These are phyloP conservation scores for Brachyptera putata DNA, from an alignment of 2,888 invertebrate genomes.

Conservation along the genomic window DNA sequence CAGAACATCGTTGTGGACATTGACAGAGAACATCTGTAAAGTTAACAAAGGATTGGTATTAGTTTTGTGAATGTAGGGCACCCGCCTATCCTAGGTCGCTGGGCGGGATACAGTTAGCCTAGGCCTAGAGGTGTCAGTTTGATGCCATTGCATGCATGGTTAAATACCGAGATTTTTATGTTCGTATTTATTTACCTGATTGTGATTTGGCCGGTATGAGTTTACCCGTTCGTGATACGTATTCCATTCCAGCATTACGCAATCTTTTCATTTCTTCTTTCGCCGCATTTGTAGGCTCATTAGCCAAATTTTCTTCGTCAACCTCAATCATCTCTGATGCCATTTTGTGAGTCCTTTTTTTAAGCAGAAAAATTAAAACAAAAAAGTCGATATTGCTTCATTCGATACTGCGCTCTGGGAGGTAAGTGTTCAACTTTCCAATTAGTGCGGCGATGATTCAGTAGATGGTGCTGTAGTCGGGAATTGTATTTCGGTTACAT, in stretches of 20 bases:
- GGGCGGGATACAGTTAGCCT: neutral
- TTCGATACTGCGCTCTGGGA: no score
- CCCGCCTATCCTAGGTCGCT: neutral
- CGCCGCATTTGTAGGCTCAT: constrained; percentile 44
- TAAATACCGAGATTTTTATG: neutral
- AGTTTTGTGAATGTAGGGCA: neutral
- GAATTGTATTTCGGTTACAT: no score
- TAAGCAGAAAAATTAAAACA: no score
- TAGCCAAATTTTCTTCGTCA: constrained; percentile 37
- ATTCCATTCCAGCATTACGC: constrained; percentile 46
- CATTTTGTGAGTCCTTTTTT: no score
- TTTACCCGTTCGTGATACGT: constrained; percentile 49
- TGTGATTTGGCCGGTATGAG: constrained; percentile 49
- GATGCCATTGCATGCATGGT: constrained; percentile 10
- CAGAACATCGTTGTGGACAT: constrained; percentile 53
- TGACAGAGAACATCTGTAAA: constrained; percentile 50
- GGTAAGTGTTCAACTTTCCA: no score
- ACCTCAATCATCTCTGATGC: constrained; percentile 46
- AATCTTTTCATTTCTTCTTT: constrained; percentile 48
- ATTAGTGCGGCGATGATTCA: no score
- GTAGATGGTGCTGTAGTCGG: no score
- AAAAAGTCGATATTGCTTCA: constrained; percentile 17
- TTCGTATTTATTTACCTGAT: constrained; percentile 39
- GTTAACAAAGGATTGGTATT: constrained; percentile 28
- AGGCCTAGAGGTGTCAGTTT: constrained; percentile 1